These are phyloP conservation scores for Sturnira hondurensis DNA, from an alignment of 2,113 vertebrate genomes.

Conservation along the genomic window DNA sequence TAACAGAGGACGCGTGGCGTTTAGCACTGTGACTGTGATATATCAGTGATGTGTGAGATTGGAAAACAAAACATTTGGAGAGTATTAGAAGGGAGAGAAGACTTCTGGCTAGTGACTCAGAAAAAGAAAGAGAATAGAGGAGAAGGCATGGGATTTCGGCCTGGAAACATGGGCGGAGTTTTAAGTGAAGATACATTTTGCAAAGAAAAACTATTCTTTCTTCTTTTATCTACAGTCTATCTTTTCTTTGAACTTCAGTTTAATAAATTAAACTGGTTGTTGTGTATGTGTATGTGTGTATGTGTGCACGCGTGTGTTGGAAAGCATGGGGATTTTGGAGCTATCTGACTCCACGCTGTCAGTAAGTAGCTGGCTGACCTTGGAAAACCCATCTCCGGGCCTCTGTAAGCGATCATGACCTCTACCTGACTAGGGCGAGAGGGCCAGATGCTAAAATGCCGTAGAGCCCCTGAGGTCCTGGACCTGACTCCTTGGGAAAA, in stretches of 20 bases:
- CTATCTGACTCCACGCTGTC: rapidly evolving
- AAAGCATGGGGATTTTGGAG: not conserved
- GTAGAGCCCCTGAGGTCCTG: too few species aligned
- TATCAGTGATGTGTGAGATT: not conserved
- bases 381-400: not conserved
- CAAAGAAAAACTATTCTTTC: not conserved
- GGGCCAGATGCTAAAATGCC: not conserved
- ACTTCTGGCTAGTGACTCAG: not conserved
- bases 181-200: not conserved
- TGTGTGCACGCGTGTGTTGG: too few species aligned
- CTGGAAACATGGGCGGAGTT: not conserved
- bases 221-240: not conserved
- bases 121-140: not conserved
- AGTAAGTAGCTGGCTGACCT: not conserved
- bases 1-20: not conserved
- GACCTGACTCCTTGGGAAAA: not conserved
- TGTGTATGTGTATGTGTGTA: not conserved
- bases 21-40: not conserved
- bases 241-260: not conserved
- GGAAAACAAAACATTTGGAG: not conserved
- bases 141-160: not conserved
- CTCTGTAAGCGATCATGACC: not conserved
- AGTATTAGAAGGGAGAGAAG: not conserved
- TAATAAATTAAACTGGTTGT: not conserved
- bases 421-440: not conserved